Evolutionary conservation across 2,888 invertebrate species (phyloP).

Genomic region (Perdita meconis): DNA sequence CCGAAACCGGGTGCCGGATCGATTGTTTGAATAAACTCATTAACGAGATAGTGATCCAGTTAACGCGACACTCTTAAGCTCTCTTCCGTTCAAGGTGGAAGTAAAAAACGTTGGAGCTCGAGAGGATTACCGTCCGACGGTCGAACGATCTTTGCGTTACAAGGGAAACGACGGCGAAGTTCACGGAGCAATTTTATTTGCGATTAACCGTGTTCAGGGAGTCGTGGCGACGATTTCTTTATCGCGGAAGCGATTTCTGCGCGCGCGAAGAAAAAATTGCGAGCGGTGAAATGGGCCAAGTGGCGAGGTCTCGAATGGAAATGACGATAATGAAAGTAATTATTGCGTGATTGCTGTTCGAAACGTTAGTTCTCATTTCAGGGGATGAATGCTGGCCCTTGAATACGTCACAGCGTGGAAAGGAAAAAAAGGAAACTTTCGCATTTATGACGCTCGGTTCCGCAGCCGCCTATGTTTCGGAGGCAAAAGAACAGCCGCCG

Average conservation of each 20-base stretch:
- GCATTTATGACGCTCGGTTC: slow-evolving; percentile 28
- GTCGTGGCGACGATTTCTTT: not conserved
- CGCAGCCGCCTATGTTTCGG: slow-evolving; percentile 8
- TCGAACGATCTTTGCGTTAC: slow-evolving; percentile 1
- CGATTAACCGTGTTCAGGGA: not conserved
- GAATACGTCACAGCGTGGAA: not conserved
- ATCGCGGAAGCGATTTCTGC: not conserved
- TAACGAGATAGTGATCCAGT: slow-evolving; percentile 7
- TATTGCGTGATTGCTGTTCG: not conserved
- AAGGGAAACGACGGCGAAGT: not conserved
- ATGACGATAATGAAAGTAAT: not conserved
- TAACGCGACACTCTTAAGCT: not conserved
- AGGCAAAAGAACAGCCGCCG: not conserved
- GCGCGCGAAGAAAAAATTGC: not conserved
- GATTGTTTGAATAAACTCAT: slow-evolving; percentile 11
- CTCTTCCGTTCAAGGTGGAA: not conserved
- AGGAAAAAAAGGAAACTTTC: not conserved
- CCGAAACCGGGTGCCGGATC: not conserved
- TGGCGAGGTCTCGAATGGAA: not conserved
- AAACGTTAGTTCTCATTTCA: not conserved
- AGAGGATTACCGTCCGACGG: slow-evolving; percentile 6
- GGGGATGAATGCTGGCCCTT: slow-evolving; percentile 2
- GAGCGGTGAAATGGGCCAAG: not conserved
- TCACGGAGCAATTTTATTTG: not conserved
- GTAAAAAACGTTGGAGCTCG: not conserved